Evolutionary conservation across 2,113 vertebrate species (phyloP), one percentile per base, ranked within the genome.

Genomic region (Mesocricetus auratus): DNA sequence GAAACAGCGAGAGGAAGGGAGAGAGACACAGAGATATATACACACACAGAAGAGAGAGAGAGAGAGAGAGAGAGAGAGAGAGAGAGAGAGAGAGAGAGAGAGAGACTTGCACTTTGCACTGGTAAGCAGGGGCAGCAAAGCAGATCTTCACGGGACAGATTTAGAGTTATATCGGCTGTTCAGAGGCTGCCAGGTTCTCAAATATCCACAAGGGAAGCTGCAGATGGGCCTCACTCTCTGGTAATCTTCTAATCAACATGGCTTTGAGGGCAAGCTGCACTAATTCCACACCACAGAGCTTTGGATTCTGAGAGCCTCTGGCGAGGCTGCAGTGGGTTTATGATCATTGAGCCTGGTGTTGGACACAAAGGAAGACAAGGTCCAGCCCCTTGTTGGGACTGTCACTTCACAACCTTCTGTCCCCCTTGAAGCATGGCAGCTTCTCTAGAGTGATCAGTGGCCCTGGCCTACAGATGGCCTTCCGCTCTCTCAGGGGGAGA

Each of bases 211-310:
- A 31, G 69, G 56, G 93, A 73, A 78, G 53, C 83, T 6, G 5
- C 96, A 94, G 94, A 86, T 96, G 96, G 87, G 31, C 45, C 77
- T 58, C 39, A 36, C 47, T 90, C 77, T 62, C 42, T 88, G 68
- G n/a, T 92, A 94, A 95, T 96, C 78, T 87, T 77, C 87, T 78
- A 53, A 69, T 94, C 88, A 93, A 39, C 77, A 82, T n/a, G 95
- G 79, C 82, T 83, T 91, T 91, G 47, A 82, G 88, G 58, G 86
- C 26, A 79, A 82, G 10, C 39, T 7, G 1, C 7, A 16, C 79
- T 90, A 74, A 97, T 79, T 42, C 88, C 60, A 66, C 4, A 0
- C 39, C 3, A 0, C 10, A 45, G 31, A 36, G 53, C 26, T 58
- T 33, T 11, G 53, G 69, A 36, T 83, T 58, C 66, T 12, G 0